These are phyloP conservation scores for Physeter macrocephalus DNA, from an alignment of 2,113 vertebrate genomes.

Conservation along the genomic window DNA sequence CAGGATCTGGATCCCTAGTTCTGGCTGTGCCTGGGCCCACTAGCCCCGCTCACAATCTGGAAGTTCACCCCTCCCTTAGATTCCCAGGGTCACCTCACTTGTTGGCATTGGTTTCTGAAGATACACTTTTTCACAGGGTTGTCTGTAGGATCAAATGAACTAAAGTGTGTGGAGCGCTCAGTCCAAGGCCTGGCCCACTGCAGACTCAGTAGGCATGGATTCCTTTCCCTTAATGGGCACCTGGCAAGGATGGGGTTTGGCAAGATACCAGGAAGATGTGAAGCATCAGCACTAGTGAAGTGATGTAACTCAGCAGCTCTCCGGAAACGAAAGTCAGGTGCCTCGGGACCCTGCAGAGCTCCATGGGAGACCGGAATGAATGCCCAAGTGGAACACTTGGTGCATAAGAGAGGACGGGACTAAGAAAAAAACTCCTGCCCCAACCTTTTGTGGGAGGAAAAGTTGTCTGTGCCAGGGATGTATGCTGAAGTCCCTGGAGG, in stretches of 20 bases:
- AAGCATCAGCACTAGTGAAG: neutral
- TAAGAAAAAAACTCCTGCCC: neutral
- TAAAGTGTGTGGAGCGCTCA: neutral
- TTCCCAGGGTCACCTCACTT: neutral
- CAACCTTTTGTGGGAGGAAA: neutral
- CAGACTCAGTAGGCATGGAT: neutral
- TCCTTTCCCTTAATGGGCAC: constrained; percentile 66
- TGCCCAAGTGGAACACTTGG: neutral
- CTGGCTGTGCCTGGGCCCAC: neutral
- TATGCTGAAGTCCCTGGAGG: neutral
- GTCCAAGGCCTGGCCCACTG: neutral
- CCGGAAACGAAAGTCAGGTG: neutral
- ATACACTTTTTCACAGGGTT: neutral
- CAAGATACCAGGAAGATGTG: constrained; percentile 30
- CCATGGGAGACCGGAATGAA: neutral
- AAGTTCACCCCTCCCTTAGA: neutral
- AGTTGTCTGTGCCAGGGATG: neutral
- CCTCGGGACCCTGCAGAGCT: neutral
- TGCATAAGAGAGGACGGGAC: neutral
- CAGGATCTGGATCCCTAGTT: neutral
- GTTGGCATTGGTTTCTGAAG: neutral
- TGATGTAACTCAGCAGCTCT: neutral
- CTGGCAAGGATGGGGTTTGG: constrained; percentile 32
- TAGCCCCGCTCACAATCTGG: neutral
- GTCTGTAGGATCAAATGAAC: neutral